Evolutionary conservation across 1,140 invertebrate species (phyloP).

Genomic region (Sarcophaga peregrina): DNA sequence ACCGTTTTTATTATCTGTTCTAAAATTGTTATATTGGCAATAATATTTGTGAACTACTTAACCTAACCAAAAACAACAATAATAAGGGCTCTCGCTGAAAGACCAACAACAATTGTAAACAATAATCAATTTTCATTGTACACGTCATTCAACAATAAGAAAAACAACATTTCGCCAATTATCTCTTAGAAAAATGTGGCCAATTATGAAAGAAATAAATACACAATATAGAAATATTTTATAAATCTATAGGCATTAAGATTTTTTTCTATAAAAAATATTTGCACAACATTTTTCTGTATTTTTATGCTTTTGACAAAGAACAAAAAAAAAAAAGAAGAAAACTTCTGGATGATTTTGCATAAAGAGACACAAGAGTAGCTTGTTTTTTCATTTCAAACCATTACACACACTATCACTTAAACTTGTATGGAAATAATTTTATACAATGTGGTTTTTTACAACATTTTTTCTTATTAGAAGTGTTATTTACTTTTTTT

Average conservation of each 20-base stretch:
- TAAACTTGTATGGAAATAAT: too few relatives aligned
- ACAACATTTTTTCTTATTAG: too few relatives aligned
- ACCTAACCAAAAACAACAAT: not conserved
- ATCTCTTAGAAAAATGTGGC: not conserved
- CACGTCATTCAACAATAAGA: slow-evolving; percentile 8
- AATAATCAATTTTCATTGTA: not conserved
- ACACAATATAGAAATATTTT: not conserved
- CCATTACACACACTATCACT: too few relatives aligned
- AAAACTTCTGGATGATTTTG: not conserved
- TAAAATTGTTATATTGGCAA: too few relatives aligned
- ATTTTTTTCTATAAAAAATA: not conserved
- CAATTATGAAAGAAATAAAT: not conserved
- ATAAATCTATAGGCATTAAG: not conserved
- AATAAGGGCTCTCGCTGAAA: not conserved
- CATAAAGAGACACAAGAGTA: not conserved
- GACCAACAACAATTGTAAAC: slow-evolving; percentile 27
- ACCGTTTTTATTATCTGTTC: too few relatives aligned
- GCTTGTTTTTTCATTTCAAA: not conserved
- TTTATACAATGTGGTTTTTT: too few relatives aligned
- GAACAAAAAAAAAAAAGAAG: not conserved
- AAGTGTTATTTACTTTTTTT: too few relatives aligned
- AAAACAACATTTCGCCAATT: not conserved
- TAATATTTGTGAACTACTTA: not conserved
- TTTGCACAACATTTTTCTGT: not conserved
- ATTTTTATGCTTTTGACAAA: not conserved